Percentiles rank a stretch among this genome's conserved stretches.
Conservation (phyloP, 2,888 invertebrate species). For the Leptinotarsa peninsularis region DNA sequence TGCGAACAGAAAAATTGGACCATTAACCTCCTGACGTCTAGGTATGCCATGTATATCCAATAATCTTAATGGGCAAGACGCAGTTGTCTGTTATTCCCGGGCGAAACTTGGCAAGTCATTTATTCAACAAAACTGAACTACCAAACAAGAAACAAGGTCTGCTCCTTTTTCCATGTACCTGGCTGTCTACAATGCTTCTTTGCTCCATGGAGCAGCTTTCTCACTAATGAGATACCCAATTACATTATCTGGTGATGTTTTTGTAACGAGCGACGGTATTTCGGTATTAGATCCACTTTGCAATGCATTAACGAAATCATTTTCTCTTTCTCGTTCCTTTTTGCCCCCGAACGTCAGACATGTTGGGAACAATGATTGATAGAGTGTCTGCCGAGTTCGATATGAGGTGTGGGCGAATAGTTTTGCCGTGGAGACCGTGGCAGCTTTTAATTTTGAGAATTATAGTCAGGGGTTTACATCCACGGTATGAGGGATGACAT, state of each 20-base stretch:
- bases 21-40: slow-evolving; percentile 34
- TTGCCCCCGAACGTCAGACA: slow-evolving; percentile 1
- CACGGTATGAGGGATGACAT: too few relatives aligned
- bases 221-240: slow-evolving; percentile 56
- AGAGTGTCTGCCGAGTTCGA: neutral
- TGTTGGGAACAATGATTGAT: slow-evolving; percentile 18
- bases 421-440: neutral
- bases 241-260: slow-evolving; percentile 49
- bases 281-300: slow-evolving; percentile 32
- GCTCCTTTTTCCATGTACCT: slow-evolving; percentile 51
- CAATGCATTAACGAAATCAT: slow-evolving; percentile 32
- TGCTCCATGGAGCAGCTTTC: slow-evolving; percentile 46
- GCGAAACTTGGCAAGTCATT: slow-evolving; percentile 44
- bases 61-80: slow-evolving; percentile 57
- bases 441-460: too few relatives aligned
- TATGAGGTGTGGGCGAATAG: neutral
- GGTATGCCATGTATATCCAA: slow-evolving; percentile 52
- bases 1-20: slow-evolving; percentile 37
- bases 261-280: slow-evolving; percentile 27
- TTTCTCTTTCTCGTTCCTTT: slow-evolving; percentile 9
- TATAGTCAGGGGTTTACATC: too few relatives aligned
- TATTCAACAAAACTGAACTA: slow-evolving; percentile 42
- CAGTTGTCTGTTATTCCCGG: slow-evolving; percentile 46
- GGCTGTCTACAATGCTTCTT: slow-evolving; percentile 41
- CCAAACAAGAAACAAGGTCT: slow-evolving; percentile 33